Evolutionary conservation across 2,888 invertebrate species (phyloP).

Genomic region (Phaonia tiefii): DNA sequence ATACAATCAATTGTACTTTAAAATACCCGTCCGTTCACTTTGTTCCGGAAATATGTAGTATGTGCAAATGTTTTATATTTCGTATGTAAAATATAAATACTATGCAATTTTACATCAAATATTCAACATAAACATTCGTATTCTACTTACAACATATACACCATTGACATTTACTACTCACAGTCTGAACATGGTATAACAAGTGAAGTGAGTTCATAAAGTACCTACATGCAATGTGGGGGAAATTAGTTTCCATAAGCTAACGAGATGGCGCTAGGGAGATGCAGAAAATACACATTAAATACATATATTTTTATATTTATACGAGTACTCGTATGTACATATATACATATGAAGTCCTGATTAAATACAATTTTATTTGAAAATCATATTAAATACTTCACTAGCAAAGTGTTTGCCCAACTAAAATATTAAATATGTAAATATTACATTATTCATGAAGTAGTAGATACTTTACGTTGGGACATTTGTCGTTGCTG

Average conservation of each 20-base stretch:
- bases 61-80: neutral
- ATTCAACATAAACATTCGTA: slow-evolving; percentile 54
- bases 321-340: neutral
- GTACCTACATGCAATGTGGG: neutral
- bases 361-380: slow-evolving; percentile 3
- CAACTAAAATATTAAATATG: slow-evolving; percentile 18
- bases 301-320: too few species aligned
- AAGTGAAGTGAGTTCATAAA: neutral
- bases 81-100: slow-evolving; percentile 20
- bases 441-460: neutral
- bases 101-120: slow-evolving; percentile 57
- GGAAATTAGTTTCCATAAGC: slow-evolving; percentile 1
- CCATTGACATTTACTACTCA: slow-evolving; percentile 1
- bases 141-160: neutral
- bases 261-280: neutral
- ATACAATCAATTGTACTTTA: neutral
- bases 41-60: too few species aligned
- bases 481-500: too few species aligned
- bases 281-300: too few species aligned
- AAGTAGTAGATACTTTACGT: too few species aligned
- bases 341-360: neutral
- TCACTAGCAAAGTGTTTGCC: neutral
- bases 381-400: slow-evolving; percentile 20
- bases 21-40: too few species aligned
- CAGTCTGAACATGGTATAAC: neutral